A percentile compares a stretch with the other conserved stretches of the same genome.
Evolutionary conservation across 2,888 invertebrate species (phyloP).

Genomic region (Acleris emargana): DNA sequence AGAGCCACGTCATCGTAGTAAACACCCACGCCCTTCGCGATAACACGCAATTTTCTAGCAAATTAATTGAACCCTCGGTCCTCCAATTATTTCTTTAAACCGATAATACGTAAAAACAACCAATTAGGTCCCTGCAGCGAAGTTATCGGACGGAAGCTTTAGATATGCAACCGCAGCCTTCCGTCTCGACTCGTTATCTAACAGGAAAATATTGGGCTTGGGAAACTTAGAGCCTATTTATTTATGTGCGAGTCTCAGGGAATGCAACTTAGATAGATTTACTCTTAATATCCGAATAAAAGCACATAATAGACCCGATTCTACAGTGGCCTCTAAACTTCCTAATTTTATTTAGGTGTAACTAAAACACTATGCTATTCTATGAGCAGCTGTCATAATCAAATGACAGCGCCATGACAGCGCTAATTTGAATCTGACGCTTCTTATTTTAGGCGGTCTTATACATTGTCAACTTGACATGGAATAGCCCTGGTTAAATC

Average conservation of each 20-base stretch:
- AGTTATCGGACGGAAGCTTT: slow-evolving; percentile 37
- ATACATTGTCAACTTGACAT: too few species aligned
- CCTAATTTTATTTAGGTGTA: too few species aligned
- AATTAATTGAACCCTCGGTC: slow-evolving; percentile 20
- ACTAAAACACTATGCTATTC: too few species aligned
- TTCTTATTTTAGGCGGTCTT: too few species aligned
- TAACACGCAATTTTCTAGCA: slow-evolving; percentile 19
- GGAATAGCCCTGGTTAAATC: too few species aligned
- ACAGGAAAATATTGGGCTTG: slow-evolving; percentile 4
- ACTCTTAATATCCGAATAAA: too few species aligned
- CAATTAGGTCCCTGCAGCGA: slow-evolving; percentile 36
- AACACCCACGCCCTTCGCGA: slow-evolving; percentile 8
- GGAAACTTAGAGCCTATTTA: not conserved
- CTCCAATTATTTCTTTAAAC: slow-evolving; percentile 10
- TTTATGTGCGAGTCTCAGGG: not conserved
- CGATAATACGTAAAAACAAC: slow-evolving; percentile 35
- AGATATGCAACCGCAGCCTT: slow-evolving; percentile 48
- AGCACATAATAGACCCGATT: too few species aligned
- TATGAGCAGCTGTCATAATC: too few species aligned
- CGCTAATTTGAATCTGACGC: too few species aligned
- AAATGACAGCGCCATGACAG: too few species aligned
- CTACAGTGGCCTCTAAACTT: too few species aligned
- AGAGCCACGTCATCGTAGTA: not conserved
- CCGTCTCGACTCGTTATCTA: slow-evolving; percentile 37
- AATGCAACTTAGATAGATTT: too few species aligned